Evolutionary conservation across 2,888 invertebrate genomes (phyloP).

Genomic region (Cephonodes hylas): DNA sequence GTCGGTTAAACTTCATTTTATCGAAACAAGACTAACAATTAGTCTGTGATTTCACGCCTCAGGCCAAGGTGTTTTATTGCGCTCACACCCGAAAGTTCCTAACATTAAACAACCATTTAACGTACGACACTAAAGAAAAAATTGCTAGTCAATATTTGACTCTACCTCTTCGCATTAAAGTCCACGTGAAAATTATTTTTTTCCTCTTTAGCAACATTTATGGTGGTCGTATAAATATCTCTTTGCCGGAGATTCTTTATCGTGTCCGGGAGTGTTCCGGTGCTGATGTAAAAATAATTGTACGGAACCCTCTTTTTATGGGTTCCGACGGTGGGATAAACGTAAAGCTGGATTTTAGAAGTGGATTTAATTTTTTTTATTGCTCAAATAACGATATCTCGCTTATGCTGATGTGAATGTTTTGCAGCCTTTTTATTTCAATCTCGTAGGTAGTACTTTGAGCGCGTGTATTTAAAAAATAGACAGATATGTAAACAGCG

Average conservation of each 20-base stretch:
- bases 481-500: too few species aligned
- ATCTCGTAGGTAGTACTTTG: not conserved
- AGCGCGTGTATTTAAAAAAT: not conserved
- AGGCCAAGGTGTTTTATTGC: conserved; percentile 61
- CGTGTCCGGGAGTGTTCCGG: conserved; percentile 53
- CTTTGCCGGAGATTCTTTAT: conserved; percentile 60
- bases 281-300: conserved; percentile 66
- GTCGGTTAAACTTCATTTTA: conserved; percentile 46
- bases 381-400: conserved; percentile 14
- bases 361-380: conserved; percentile 42
- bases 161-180: conserved; percentile 26
- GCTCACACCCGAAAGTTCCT: conserved; percentile 46
- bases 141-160: conserved; percentile 15
- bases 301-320: conserved; percentile 48
- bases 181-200: conserved; percentile 16
- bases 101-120: conserved; percentile 36
- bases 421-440: not conserved
- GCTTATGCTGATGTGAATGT: not conserved
- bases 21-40: conserved; percentile 62
- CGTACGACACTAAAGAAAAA: conserved; percentile 14
- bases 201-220: conserved; percentile 24
- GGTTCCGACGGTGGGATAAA: conserved; percentile 39
- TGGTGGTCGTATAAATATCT: conserved; percentile 50
- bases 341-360: conserved; percentile 31
- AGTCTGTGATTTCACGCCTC: conserved; percentile 62